Evolutionary conservation across 1,140 invertebrate genomes (phyloP).

Genomic region (Drosophila athabasca): DNA sequence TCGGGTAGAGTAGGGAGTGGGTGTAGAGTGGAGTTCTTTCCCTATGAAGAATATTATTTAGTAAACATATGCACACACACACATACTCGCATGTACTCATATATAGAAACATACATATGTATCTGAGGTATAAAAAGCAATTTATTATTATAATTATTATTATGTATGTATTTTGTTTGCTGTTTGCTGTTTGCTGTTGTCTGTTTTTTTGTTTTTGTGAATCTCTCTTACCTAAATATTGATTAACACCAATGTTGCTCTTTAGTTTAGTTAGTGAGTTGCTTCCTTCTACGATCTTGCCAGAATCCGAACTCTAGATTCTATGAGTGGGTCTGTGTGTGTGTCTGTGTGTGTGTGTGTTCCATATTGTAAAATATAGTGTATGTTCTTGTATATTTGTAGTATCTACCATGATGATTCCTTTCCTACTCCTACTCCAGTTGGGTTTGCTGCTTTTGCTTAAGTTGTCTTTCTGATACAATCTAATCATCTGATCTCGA

Average conservation of each 20-base stretch:
- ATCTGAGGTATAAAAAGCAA: constrained; percentile 63
- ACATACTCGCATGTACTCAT: constrained; percentile 17
- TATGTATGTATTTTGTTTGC: neutral
- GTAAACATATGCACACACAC: constrained; percentile 13
- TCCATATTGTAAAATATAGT: constrained; percentile 43
- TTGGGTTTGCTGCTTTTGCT: neutral
- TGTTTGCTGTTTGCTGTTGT: too few species aligned
- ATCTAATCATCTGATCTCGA: too few species aligned
- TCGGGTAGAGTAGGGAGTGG: neutral
- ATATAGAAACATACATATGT: constrained; percentile 58
- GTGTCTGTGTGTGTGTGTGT: constrained; percentile 31
- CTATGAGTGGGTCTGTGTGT: too few species aligned
- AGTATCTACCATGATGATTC: constrained; percentile 38
- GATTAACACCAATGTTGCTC: constrained; percentile 9
- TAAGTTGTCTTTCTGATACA: too few species aligned
- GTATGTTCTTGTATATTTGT: constrained; percentile 19
- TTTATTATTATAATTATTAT: constrained; percentile 21
- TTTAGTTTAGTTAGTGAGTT: constrained; percentile 34
- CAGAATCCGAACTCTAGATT: neutral
- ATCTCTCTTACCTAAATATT: constrained; percentile 18
- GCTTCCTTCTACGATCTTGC: constrained; percentile 9
- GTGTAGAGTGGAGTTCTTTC: neutral
- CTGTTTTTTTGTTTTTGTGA: too few species aligned
- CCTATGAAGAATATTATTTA: too few species aligned
- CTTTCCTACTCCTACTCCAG: constrained; percentile 1